These are phyloP conservation scores for Dasypus novemcinctus DNA, from an alignment of 2,113 vertebrate species.

Conservation along the genomic window DNA sequence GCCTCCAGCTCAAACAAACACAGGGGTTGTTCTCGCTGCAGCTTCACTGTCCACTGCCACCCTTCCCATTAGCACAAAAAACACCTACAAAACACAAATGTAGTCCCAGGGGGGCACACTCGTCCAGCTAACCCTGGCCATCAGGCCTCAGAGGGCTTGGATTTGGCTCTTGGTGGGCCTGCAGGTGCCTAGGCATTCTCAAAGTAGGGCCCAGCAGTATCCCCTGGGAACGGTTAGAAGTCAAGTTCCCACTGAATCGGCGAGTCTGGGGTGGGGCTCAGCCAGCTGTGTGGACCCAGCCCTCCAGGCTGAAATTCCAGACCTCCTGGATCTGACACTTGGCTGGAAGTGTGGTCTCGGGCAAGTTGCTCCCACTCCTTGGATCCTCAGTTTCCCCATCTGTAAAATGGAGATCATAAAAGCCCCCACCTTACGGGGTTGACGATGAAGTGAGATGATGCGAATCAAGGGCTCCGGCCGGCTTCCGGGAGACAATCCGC, in stretches of 20 bases:
- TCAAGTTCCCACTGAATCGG: not conserved
- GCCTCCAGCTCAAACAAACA: not conserved
- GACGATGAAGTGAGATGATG: no score
- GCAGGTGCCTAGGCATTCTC: not conserved
- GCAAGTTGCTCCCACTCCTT: no score
- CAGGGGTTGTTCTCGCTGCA: not conserved
- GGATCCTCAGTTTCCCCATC: no score
- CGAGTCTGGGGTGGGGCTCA: not conserved
- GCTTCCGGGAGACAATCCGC: no score
- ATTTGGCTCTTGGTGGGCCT: not conserved
- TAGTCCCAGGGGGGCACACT: not conserved
- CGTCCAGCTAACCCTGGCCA: not conserved
- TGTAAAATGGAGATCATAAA: no score
- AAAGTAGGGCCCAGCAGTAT: not conserved
- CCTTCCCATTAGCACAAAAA: not conserved
- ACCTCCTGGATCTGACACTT: no score
- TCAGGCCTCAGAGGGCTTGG: not conserved
- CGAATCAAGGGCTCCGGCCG: no score
- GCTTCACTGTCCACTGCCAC: not conserved
- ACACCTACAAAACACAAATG: not conserved
- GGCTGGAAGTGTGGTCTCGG: no score
- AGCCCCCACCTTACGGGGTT: no score
- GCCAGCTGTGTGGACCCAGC: not conserved
- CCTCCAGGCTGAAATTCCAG: not conserved
- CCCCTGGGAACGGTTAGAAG: not conserved